A percentile compares a stretch with the other conserved stretches of the same genome.
Conservation (phyloP, 2,797 vertebrate species). For the Nyctibius grandis region DNA sequence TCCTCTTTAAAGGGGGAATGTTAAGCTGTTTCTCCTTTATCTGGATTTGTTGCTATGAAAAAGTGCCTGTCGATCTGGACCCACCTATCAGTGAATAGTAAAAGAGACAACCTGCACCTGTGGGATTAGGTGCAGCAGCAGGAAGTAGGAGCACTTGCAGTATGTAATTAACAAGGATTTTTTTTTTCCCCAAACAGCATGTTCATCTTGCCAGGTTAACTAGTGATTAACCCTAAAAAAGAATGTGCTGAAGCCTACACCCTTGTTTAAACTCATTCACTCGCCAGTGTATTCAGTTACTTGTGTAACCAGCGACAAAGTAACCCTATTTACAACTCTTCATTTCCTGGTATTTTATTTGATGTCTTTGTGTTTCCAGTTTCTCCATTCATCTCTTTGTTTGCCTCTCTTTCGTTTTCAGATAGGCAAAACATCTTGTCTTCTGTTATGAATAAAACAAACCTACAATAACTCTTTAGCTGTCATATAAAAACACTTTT, state of each 20-base stretch:
- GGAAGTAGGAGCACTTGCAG: slow-evolving; percentile 77
- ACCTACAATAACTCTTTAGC: slow-evolving; percentile 19
- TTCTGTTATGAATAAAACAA: slow-evolving; percentile 49
- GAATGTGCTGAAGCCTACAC: slow-evolving; percentile 69
- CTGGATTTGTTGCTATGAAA: slow-evolving; percentile 65
- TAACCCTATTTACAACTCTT: slow-evolving; percentile 62
- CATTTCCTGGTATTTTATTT: slow-evolving; percentile 62
- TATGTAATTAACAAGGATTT: slow-evolving; percentile 87
- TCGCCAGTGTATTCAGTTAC: slow-evolving; percentile 64
- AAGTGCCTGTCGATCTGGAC: slow-evolving; percentile 34
- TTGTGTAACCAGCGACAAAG: slow-evolving; percentile 53
- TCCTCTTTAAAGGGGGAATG: slow-evolving; percentile 55
- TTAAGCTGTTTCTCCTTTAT: slow-evolving; percentile 71
- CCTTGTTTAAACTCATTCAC: slow-evolving; percentile 67
- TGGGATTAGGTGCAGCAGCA: slow-evolving; percentile 80
- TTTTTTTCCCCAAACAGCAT: slow-evolving; percentile 59
- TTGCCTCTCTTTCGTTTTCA: slow-evolving; percentile 43
- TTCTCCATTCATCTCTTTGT: slow-evolving; percentile 53
- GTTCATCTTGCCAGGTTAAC: slow-evolving; percentile 81
- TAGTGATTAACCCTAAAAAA: slow-evolving; percentile 83
- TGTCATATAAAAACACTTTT: not conserved
- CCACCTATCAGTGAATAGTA: slow-evolving; percentile 66
- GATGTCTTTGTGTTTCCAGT: slow-evolving; percentile 61
- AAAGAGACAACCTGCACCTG: slow-evolving; percentile 75
- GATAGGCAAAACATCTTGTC: slow-evolving; percentile 62